Evolutionary conservation across 1,140 invertebrate genomes (phyloP).

Genomic region (Drosophila bifasciata): DNA sequence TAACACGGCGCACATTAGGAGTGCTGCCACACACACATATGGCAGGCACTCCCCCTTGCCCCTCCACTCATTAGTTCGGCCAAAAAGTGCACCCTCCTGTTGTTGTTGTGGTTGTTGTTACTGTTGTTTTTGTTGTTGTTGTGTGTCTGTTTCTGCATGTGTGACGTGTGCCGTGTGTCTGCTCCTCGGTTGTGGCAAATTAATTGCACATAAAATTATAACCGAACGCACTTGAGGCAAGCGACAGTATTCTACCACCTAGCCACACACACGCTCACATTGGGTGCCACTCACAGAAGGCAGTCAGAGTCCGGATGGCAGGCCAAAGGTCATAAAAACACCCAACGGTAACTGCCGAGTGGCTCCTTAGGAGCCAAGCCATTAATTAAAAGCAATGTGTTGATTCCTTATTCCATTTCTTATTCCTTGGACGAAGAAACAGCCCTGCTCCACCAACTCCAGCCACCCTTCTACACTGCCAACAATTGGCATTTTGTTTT

Average conservation of each 20-base stretch:
- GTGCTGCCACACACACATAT: constrained; percentile 11
- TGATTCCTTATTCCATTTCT: constrained; percentile 38
- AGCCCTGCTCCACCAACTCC: neutral
- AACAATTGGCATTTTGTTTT: constrained; percentile 66
- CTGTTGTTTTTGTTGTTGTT: too few relatives aligned
- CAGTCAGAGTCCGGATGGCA: constrained; percentile 5
- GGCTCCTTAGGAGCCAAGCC: constrained; percentile 33
- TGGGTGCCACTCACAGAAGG: constrained; percentile 62
- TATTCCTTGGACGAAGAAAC: neutral
- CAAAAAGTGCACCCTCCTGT: constrained; percentile 8
- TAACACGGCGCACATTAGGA: constrained; percentile 54
- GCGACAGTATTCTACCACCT: constrained; percentile 23
- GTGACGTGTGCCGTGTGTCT: constrained; percentile 22
- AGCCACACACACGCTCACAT: constrained; percentile 9
- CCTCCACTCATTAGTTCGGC: constrained; percentile 67
- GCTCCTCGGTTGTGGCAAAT: constrained; percentile 58
- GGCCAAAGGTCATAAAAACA: constrained; percentile 56
- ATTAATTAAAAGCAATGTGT: constrained; percentile 79
- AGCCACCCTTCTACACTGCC: constrained; percentile 8
- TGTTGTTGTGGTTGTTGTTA: too few relatives aligned
- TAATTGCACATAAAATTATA: constrained; percentile 82
- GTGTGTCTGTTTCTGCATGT: neutral
- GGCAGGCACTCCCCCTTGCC: too few relatives aligned
- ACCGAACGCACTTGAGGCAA: constrained; percentile 68
- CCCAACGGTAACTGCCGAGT: constrained; percentile 31